phyloP scores from a whole-genome alignment of 2,113 vertebrate species.

The Anser brachyrhynchus region DNA sequence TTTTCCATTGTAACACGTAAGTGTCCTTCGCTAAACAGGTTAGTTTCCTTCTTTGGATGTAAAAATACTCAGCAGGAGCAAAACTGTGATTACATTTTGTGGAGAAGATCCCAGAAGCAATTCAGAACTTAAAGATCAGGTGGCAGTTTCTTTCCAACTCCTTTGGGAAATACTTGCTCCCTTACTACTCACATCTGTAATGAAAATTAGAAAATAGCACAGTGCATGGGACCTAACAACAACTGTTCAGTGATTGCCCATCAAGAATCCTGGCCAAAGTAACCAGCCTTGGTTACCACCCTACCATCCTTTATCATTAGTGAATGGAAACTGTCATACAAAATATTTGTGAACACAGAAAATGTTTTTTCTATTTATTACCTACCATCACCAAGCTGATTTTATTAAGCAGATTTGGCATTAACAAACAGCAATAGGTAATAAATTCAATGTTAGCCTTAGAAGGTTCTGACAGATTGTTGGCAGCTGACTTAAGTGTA shows the following conservation, averaged over 20 bases:
- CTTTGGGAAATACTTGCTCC: conserved; percentile 2
- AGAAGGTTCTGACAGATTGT: conserved; percentile 61
- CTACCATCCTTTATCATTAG: neutral
- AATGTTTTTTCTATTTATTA: neutral
- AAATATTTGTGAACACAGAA: neutral
- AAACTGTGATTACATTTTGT: neutral
- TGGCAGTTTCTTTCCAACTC: neutral
- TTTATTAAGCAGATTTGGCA: conserved; percentile 64
- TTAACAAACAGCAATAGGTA: conserved; percentile 57
- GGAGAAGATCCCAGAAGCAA: neutral
- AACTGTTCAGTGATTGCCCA: neutral
- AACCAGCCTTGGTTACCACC: neutral
- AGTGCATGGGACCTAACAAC: neutral
- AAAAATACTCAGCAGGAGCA: neutral
- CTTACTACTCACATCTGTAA: neutral
- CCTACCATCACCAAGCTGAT: conserved; percentile 53
- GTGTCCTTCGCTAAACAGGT: neutral
- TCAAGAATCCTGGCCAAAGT: neutral
- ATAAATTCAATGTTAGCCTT: conserved; percentile 68
- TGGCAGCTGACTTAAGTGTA: conserved; percentile 65
- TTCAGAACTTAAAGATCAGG: neutral
- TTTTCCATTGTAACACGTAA: neutral
- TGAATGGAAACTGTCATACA: neutral
- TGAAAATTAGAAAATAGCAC: neutral
- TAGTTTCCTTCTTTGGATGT: neutral